Evolutionary conservation across 2,113 vertebrate species (phyloP).

Genomic region (Podarcis cretensis): DNA sequence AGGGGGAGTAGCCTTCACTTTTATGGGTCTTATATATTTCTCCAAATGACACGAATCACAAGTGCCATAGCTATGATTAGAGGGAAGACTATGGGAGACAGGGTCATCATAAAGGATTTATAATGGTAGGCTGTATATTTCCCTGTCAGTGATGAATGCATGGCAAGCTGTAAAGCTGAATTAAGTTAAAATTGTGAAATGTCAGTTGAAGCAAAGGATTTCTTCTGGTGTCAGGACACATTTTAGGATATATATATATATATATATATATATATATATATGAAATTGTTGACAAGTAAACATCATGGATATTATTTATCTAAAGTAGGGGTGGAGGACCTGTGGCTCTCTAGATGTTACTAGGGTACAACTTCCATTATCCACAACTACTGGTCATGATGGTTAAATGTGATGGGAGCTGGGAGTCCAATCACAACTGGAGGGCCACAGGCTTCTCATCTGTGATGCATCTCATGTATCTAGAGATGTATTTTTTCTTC

Average conservation of each 20-base stretch:
- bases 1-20: conserved; percentile 46
- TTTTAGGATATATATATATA: conserved; percentile 38
- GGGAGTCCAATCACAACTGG: too few relatives aligned
- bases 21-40: conserved; percentile 54
- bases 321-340: background rate
- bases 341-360: too few relatives aligned
- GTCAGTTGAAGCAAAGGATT: conserved; percentile 38
- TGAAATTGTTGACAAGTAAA: conserved; percentile 28
- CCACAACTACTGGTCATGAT: too few relatives aligned
- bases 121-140: conserved; percentile 53
- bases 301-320: background rate
- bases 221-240: conserved; percentile 11
- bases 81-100: conserved; percentile 53
- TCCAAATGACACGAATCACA: conserved; percentile 49
- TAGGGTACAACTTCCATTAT: too few relatives aligned
- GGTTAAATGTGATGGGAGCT: too few relatives aligned
- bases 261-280: too few relatives aligned
- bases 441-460: too few relatives aligned
- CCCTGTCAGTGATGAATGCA: conserved; percentile 54
- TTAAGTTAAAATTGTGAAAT: conserved; percentile 69
- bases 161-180: conserved; percentile 58
- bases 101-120: conserved; percentile 70
- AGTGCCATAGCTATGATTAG: conserved; percentile 63
- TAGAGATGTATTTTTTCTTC: background rate
- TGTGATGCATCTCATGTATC: background rate